Evolutionary conservation across 2,888 invertebrate species (phyloP).

Genomic region (Sinotaia quadrata): DNA sequence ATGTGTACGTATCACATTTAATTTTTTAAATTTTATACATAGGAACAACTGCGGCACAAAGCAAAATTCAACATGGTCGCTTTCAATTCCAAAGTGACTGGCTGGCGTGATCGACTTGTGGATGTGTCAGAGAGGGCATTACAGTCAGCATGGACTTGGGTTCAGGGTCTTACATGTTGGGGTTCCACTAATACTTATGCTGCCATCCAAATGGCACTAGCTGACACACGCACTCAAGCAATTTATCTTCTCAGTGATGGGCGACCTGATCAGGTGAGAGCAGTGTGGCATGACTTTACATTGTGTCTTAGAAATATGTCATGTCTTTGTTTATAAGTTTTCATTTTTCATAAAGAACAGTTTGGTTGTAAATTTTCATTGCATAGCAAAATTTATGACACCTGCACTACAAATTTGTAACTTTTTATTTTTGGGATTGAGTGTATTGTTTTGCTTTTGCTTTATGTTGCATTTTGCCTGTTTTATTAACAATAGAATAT

Average conservation of each 20-base stretch:
- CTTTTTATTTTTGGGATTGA: no score
- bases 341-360: no score
- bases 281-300: no score
- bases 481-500: no score
- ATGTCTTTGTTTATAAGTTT: neutral
- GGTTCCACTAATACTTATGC: constrained; percentile 72
- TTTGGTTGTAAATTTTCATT: no score
- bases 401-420: no score
- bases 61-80: constrained; percentile 70
- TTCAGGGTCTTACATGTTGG: constrained; percentile 65
- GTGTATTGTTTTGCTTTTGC: no score
- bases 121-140: constrained; percentile 69
- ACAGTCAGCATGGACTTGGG: constrained; percentile 66
- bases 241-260: constrained; percentile 72
- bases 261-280: constrained; percentile 71
- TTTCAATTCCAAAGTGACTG: constrained; percentile 64
- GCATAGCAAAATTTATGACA: no score
- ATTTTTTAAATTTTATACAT: constrained; percentile 6
- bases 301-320: no score
- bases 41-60: constrained; percentile 72
- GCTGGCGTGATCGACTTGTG: constrained; percentile 70
- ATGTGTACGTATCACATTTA: neutral
- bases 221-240: constrained; percentile 70
- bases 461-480: no score
- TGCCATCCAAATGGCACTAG: constrained; percentile 68